Percentiles rank a stretch among this genome's conserved stretches.
These are phyloP conservation scores for Peromyscus californicus DNA, from an alignment of 2,113 vertebrate genomes.

Conservation along the genomic window DNA sequence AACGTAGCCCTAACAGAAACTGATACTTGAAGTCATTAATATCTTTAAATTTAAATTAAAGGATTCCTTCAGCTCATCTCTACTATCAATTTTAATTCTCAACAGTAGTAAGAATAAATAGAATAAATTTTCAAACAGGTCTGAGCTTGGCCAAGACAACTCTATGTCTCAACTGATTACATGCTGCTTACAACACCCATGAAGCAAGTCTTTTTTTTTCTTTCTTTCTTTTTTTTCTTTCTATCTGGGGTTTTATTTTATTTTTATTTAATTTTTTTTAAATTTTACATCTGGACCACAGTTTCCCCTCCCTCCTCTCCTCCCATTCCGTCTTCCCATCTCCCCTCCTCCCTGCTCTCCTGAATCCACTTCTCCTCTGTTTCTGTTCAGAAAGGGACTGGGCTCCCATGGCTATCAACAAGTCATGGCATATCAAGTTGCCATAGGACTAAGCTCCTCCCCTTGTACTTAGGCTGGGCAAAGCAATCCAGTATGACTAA, in stretches of 20 bases:
- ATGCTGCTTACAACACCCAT: background rate
- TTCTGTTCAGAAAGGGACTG: background rate
- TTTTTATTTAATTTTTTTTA: background rate
- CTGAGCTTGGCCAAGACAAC: background rate
- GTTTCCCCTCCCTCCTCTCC: too few species aligned
- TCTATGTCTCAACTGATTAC: background rate
- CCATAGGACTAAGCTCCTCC: background rate
- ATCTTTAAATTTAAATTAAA: background rate
- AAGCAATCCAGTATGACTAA: background rate
- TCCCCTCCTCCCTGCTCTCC: accelerated
- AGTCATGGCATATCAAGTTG: background rate
- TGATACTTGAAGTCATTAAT: background rate
- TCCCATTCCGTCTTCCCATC: too few species aligned
- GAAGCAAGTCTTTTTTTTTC: background rate
- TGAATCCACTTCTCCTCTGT: background rate
- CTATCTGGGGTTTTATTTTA: background rate
- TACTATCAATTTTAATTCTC: background rate
- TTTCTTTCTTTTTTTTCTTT: background rate
- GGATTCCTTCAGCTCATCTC: background rate
- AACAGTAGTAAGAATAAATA: background rate
- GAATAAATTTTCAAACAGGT: background rate
- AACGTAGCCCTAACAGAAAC: background rate
- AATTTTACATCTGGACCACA: background rate
- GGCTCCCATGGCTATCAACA: background rate
- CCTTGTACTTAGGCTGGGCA: background rate